These are phyloP conservation scores for Trachymyrmex cornetzi DNA, from an alignment of 1,140 invertebrate species.

Conservation along the genomic window DNA sequence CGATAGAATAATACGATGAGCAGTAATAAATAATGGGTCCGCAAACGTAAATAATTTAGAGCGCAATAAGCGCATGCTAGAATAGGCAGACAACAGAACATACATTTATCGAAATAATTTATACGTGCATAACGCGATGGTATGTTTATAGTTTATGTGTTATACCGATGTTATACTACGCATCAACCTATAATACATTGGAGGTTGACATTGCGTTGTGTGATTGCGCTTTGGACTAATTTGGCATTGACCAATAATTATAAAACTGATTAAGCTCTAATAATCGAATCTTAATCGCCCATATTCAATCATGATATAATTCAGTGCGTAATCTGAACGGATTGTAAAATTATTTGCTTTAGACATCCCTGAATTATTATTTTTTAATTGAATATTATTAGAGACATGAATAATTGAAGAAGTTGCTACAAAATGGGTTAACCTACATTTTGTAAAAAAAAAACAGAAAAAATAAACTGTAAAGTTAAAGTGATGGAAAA, in stretches of 20 bases:
- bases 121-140: constrained; percentile 20
- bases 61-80: constrained; percentile 1
- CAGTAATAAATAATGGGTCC: constrained; percentile 40
- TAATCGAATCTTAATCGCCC: constrained; percentile 14
- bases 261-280: constrained; percentile 32
- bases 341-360: constrained; percentile 2
- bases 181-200: constrained; percentile 10
- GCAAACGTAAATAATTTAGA: constrained; percentile 45
- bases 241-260: background rate
- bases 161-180: constrained; percentile 30
- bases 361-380: background rate
- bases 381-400: background rate
- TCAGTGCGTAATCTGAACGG: background rate
- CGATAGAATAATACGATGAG: constrained; percentile 53
- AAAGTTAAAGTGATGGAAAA: no score
- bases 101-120: constrained; percentile 44
- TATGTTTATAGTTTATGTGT: background rate
- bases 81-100: constrained; percentile 39
- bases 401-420: background rate
- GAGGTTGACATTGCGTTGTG: constrained; percentile 33
- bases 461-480: no score
- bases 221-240: constrained; percentile 17
- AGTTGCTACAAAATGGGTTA: no score
- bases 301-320: background rate
- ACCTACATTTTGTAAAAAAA: no score